Evolutionary conservation across 2,797 vertebrate genomes (phyloP).

Genomic region (Squalus acanthias): DNA sequence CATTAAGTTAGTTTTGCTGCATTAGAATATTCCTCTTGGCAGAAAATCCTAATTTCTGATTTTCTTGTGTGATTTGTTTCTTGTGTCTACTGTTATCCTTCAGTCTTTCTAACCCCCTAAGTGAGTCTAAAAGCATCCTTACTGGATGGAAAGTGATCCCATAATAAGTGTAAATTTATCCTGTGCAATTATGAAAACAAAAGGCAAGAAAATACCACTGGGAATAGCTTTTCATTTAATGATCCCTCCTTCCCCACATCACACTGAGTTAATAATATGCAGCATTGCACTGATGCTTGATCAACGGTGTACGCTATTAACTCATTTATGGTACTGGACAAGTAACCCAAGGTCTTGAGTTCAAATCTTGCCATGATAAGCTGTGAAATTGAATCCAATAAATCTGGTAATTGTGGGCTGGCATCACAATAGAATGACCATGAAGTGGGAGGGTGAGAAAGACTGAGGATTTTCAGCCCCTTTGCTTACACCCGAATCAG

Average conservation of each 20-base stretch:
- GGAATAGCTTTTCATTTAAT: not conserved
- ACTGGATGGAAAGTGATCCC: not conserved
- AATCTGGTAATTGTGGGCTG: not conserved
- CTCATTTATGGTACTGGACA: not conserved
- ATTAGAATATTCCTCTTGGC: not conserved
- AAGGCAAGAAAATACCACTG: not conserved
- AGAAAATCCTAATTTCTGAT: not conserved
- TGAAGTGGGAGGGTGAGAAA: not conserved
- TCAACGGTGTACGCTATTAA: not conserved
- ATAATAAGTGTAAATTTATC: conserved; percentile 8
- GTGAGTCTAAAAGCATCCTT: not conserved
- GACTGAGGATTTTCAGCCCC: not conserved
- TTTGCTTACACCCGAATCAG: not conserved
- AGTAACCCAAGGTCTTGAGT: not conserved
- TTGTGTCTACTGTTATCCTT: not conserved
- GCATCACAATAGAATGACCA: not conserved
- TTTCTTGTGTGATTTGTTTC: not conserved
- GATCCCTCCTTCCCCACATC: not conserved
- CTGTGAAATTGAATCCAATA: not conserved
- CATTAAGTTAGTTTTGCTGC: not conserved
- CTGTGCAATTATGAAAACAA: not conserved
- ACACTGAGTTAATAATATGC: not conserved
- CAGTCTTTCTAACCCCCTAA: not conserved
- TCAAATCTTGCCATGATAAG: not conserved
- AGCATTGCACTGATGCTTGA: not conserved